phyloP scores from a whole-genome alignment of 2,113 vertebrate genomes.

The Ctenodactylus gundi region DNA sequence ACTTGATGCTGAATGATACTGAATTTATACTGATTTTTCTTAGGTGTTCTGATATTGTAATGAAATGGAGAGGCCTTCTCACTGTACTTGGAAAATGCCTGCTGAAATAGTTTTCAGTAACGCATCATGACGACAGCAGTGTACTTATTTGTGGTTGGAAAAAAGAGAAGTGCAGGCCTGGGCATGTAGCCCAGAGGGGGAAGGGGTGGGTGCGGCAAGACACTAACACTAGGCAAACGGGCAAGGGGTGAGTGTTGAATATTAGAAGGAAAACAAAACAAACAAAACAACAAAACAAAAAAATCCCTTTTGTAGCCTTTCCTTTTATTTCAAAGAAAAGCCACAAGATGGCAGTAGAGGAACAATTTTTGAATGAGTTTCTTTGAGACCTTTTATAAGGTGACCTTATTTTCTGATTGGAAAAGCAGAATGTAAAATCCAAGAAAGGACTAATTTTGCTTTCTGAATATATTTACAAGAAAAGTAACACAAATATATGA shows the following conservation, averaged over 20 bases:
- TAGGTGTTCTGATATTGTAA: background rate
- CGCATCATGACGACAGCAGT: background rate
- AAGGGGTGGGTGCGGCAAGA: background rate
- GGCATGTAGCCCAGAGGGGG: background rate
- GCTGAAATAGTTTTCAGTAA: conserved; percentile 15
- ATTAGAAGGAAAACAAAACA: background rate
- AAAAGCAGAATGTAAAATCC: conserved; percentile 38
- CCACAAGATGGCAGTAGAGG: conserved; percentile 74
- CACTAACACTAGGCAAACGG: background rate
- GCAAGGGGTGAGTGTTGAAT: background rate
- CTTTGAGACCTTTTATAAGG: background rate
- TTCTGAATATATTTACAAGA: conserved; percentile 34
- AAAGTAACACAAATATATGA: conserved; percentile 14
- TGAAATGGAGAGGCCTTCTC: background rate
- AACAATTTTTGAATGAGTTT: background rate
- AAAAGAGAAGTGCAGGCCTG: background rate
- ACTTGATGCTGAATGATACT: background rate
- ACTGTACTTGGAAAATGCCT: background rate
- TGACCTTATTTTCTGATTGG: conserved; percentile 57
- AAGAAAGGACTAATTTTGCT: conserved; percentile 48
- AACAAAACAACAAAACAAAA: no score
- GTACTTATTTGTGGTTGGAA: background rate
- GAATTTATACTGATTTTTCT: conserved; percentile 8
- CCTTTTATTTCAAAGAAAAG: background rate
- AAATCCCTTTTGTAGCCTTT: background rate